These are phyloP conservation scores for Polyboroides typus DNA, from an alignment of 2,797 vertebrate genomes.

Conservation along the genomic window DNA sequence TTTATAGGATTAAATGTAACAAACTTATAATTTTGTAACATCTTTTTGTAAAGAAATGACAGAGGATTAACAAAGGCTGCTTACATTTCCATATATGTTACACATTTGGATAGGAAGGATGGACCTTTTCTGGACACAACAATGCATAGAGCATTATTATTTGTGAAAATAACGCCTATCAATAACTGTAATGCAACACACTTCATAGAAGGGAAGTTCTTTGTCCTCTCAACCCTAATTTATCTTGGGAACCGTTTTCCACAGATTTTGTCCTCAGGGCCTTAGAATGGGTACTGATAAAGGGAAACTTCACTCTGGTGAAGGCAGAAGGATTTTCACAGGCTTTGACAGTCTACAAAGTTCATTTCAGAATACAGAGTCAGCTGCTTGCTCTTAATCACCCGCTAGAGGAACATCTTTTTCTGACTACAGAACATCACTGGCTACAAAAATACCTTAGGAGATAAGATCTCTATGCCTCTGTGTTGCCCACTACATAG, in stretches of 20 bases:
- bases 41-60: background rate
- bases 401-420: background rate
- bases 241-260: background rate
- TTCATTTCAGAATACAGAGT: background rate
- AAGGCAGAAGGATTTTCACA: background rate
- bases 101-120: background rate
- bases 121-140: background rate
- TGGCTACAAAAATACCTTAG: background rate
- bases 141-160: background rate
- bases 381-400: background rate
- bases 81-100: background rate
- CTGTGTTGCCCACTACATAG: background rate
- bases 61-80: background rate
- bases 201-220: background rate
- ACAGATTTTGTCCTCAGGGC: background rate
- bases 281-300: background rate
- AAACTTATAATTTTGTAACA: background rate
- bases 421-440: background rate
- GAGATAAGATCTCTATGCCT: background rate
- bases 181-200: background rate
- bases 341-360: background rate
- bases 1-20: background rate
- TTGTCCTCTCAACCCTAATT: background rate
- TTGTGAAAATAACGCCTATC: background rate
- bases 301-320: background rate